Conservation (phyloP, 2,888 invertebrate genomes). For the Erebia ligea region DNA sequence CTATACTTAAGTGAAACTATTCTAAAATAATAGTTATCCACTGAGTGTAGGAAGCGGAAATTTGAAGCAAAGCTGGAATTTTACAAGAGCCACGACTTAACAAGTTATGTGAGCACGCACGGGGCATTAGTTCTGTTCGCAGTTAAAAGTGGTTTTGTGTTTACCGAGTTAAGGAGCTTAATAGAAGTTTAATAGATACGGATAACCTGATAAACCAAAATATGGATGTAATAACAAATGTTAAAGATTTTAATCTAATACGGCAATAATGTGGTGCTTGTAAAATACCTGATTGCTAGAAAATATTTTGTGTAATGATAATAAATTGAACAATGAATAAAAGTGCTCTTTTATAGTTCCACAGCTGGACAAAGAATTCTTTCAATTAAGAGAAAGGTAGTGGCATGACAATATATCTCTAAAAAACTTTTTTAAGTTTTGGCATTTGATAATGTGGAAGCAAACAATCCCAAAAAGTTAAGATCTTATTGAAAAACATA, state of each 20-base stretch:
- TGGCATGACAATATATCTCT: neutral
- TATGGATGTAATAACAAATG: slow-evolving; percentile 27
- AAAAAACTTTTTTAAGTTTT: neutral
- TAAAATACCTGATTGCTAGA: slow-evolving; percentile 11
- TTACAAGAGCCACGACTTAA: slow-evolving; percentile 28
- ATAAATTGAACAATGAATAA: slow-evolving; percentile 6
- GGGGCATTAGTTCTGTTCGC: slow-evolving; percentile 33
- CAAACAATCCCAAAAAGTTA: no score
- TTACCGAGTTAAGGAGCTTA: slow-evolving; percentile 30
- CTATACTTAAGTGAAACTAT: neutral
- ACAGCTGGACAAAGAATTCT: slow-evolving; percentile 1
- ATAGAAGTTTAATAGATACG: slow-evolving; percentile 32
- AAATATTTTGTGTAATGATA: slow-evolving; percentile 11
- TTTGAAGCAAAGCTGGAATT: slow-evolving; percentile 30
- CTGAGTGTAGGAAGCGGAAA: slow-evolving; percentile 16
- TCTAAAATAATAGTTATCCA: neutral
- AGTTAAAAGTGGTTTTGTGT: slow-evolving; percentile 28
- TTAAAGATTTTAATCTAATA: slow-evolving; percentile 20
- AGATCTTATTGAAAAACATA: neutral
- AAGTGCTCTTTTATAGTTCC: neutral
- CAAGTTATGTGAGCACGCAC: slow-evolving; percentile 38
- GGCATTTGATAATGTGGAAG: neutral
- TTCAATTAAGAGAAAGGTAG: slow-evolving; percentile 8
- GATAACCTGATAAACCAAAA: slow-evolving; percentile 27
- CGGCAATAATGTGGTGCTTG: neutral